phyloP scores from a whole-genome alignment of 2,888 invertebrate species.

The Hartigia nigra region DNA sequence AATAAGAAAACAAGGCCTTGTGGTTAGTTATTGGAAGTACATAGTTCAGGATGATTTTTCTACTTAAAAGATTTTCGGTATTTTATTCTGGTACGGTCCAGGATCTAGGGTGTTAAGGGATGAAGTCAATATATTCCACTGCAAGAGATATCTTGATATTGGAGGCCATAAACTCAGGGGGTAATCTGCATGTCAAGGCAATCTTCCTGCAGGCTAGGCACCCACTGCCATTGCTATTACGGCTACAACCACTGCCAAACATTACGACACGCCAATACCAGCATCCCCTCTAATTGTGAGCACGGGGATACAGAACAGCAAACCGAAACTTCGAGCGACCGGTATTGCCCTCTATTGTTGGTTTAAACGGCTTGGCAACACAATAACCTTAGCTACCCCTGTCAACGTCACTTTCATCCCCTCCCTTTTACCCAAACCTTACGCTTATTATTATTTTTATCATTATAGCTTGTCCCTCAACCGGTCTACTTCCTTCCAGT shows the following conservation, averaged over 20 bases:
- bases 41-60: neutral
- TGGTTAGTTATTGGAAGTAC: neutral
- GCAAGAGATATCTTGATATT: constrained; percentile 13
- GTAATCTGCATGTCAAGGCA: constrained; percentile 23
- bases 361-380: constrained; percentile 17
- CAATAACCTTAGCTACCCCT: constrained; percentile 13
- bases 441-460: neutral
- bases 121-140: neutral
- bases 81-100: neutral
- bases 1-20: neutral
- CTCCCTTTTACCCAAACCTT: neutral
- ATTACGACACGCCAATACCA: neutral
- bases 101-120: neutral
- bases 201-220: constrained; percentile 1
- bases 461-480: neutral
- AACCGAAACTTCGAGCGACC: neutral
- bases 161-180: constrained; percentile 20
- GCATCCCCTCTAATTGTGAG: neutral
- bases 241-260: neutral
- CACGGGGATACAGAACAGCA: neutral
- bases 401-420: constrained; percentile 17
- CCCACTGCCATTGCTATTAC: neutral
- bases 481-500: neutral
- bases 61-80: neutral
- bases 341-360: constrained; percentile 13